phyloP scores from a whole-genome alignment of 2,797 vertebrate genomes.

The Neomorphus geoffroyi region DNA sequence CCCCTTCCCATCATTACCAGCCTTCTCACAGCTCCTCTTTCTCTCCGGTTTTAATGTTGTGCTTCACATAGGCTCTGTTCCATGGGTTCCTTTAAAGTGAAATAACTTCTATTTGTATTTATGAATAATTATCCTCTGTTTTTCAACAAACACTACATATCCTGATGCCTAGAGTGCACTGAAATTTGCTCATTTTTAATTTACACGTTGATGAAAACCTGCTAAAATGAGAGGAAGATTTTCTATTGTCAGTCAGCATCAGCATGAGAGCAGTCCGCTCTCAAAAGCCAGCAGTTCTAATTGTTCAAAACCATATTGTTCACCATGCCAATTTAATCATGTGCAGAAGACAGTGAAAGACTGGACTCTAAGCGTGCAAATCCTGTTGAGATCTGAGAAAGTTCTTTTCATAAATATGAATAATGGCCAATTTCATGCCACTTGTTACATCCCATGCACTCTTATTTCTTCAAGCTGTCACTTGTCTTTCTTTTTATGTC shows the following conservation, averaged over 20 bases:
- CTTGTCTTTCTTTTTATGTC: background rate
- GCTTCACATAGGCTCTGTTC: background rate
- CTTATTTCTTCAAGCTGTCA: constrained; percentile 20
- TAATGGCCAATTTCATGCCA: background rate
- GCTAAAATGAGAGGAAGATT: constrained; percentile 13
- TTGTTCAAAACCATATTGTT: background rate
- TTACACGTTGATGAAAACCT: constrained; percentile 33
- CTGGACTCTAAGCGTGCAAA: background rate
- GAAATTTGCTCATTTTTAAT: background rate
- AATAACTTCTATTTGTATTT: background rate
- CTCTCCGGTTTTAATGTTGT: background rate
- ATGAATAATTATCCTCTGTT: background rate
- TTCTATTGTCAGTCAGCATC: background rate
- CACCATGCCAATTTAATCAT: background rate
- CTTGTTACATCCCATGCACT: background rate
- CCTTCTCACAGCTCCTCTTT: background rate
- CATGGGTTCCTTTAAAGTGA: background rate
- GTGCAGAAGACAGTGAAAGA: background rate
- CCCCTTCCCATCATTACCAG: background rate
- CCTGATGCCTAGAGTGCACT: background rate
- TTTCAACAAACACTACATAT: background rate
- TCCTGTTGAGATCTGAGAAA: background rate
- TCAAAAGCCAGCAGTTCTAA: background rate
- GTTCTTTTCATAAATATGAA: constrained; percentile 7
- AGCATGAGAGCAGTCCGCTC: constrained; percentile 1